Percentiles rank a stretch among this genome's conserved stretches.
Evolutionary conservation across 2,797 vertebrate genomes (phyloP).

Genomic region (Synaphobranchus kaupii): DNA sequence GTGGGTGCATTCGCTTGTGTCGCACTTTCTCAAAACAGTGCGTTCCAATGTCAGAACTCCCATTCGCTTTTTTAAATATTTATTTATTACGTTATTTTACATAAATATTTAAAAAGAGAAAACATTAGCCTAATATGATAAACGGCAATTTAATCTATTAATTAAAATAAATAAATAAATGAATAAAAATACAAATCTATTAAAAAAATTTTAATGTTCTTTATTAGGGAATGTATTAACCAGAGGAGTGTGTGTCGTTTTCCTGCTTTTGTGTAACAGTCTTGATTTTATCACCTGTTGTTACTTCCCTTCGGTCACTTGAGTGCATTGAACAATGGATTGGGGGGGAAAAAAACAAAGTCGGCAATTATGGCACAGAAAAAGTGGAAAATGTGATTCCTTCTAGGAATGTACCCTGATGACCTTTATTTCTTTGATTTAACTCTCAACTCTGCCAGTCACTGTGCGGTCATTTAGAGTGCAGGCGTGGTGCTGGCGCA

Average conservation of each 20-base stretch:
- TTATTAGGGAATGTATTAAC: not conserved
- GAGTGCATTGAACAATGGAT: not conserved
- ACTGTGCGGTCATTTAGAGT: not conserved
- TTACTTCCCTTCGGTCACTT: not conserved
- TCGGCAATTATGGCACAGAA: not conserved
- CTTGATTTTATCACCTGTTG: not conserved
- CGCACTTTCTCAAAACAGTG: not conserved
- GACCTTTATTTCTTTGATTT: not conserved
- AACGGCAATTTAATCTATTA: too few species aligned
- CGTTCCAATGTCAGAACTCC: not conserved
- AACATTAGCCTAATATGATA: too few species aligned
- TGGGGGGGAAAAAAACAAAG: too few species aligned
- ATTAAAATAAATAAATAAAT: too few species aligned
- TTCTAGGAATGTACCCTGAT: not conserved
- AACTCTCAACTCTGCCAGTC: not conserved
- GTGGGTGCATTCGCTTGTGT: not conserved
- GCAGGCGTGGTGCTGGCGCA: not conserved
- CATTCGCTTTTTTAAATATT: not conserved
- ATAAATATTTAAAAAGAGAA: not conserved
- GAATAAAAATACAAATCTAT: too few species aligned
- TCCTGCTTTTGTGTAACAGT: not conserved
- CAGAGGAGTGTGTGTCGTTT: not conserved
- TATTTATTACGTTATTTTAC: too few species aligned
- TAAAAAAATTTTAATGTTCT: not conserved
- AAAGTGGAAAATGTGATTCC: too few species aligned